phyloP scores from a whole-genome alignment of 2,888 invertebrate genomes.

The Oscheius sp. region DNA sequence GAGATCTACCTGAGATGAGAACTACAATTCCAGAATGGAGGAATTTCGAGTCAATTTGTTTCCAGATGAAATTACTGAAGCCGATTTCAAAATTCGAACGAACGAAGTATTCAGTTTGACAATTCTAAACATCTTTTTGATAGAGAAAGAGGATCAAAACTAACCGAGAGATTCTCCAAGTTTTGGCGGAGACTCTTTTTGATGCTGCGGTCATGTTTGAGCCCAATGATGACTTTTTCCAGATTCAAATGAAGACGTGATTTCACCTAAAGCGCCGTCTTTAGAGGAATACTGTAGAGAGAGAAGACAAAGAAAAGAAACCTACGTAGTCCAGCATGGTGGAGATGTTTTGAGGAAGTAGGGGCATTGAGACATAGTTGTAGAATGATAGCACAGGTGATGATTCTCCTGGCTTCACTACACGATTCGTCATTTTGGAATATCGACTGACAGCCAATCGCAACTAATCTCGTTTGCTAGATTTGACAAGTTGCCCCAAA shows the following conservation, averaged over 20 bases:
- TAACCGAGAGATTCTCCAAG: no score
- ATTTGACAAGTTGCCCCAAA: background rate
- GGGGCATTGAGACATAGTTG: constrained; percentile 15
- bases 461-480: background rate
- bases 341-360: background rate
- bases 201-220: no score
- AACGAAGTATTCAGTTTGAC: background rate
- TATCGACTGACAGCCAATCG: background rate
- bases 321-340: constrained; percentile 4
- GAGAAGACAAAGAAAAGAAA: background rate
- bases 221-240: background rate
- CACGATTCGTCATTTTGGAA: background rate
- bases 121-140: background rate
- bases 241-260: background rate
- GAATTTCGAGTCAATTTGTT: no score
- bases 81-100: background rate
- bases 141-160: background rate
- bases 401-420: background rate
- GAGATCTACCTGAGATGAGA: background rate
- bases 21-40: background rate
- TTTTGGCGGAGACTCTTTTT: background rate
- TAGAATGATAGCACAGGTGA: background rate
- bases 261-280: background rate
- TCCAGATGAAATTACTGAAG: background rate
- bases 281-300: background rate